Percentiles rank a stretch among this genome's conserved stretches.
Evolutionary conservation across 1,140 invertebrate species (phyloP).

Genomic region (Zaprionus vittiger): DNA sequence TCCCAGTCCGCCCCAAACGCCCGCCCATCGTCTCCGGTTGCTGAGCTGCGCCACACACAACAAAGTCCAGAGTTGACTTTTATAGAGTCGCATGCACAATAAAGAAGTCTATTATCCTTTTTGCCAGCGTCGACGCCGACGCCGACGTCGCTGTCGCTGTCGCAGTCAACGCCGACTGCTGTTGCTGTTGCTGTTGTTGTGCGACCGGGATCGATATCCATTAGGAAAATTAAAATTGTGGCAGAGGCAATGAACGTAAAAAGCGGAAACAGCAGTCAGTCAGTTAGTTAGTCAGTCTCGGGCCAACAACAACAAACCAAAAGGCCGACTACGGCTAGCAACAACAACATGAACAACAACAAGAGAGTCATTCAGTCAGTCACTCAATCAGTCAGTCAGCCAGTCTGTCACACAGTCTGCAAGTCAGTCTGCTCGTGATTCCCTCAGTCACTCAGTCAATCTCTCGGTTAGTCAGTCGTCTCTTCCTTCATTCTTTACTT

Average conservation of each 20-base stretch:
- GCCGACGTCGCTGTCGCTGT: not conserved
- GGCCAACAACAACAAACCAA: constrained; percentile 18
- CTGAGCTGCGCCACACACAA: constrained; percentile 64
- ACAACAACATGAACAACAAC: constrained; percentile 36
- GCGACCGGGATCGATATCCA: constrained; percentile 82
- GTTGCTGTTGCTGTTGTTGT: constrained; percentile 58
- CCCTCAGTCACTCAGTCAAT: not conserved
- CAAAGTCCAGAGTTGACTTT: constrained; percentile 84
- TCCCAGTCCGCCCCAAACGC: constrained; percentile 5
- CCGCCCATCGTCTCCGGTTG: not conserved
- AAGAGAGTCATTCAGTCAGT: constrained; percentile 66
- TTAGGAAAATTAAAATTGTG: constrained; percentile 84
- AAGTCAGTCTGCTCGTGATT: not conserved
- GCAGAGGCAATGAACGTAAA: constrained; percentile 84
- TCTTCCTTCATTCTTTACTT: constrained; percentile 16
- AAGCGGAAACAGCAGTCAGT: constrained; percentile 77
- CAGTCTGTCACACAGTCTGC: constrained; percentile 25
- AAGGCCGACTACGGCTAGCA: constrained; percentile 17
- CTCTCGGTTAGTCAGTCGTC: constrained; percentile 7
- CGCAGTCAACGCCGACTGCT: constrained; percentile 43
- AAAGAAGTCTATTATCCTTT: constrained; percentile 84
- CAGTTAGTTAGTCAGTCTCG: constrained; percentile 34
- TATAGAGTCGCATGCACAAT: constrained; percentile 84
- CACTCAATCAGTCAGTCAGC: constrained; percentile 34
- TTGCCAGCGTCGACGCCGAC: constrained; percentile 62